Evolutionary conservation across 2,888 invertebrate species (phyloP), one percentile per base, ranked within the genome.

Genomic region (Hyalella azteca): DNA sequence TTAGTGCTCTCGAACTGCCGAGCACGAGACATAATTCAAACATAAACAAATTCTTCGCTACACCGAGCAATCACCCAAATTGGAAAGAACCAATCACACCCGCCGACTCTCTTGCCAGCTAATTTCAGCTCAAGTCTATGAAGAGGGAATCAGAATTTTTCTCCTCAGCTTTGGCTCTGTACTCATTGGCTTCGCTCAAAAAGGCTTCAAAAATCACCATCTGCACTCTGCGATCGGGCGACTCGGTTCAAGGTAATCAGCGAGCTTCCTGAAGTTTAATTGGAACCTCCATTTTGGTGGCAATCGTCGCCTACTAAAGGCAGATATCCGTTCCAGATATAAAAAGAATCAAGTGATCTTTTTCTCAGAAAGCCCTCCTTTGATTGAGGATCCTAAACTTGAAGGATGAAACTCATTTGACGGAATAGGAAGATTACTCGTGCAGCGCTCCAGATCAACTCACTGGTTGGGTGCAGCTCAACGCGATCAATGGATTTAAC

Each of bases 251-350:
- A 36, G 66, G 66, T 36, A 66, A 66, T 66, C 66, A 66, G 22
- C 32, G 36, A 36, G 36, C 66, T 66, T 36, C 66, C 66, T 66
- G 36, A 66, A 66, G 66, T 66, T 66, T 66, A 66, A 66, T 66
- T 66, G 66, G 66, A 29, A 66, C 36, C 66, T 66, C 29, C 66
- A 36, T 36, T 66, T 66, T 66, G 66, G 66, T 66, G 66, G 66
- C 66, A 66, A 66, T 66, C 66, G 66, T 39, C 66, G 22, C 66
- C 66, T 66, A 32, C 66, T 66, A 66, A 66, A 66, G 66, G 36
- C 19, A 36, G 66, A 66, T 66, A 66, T 66, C 66, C 22, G 29
- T 1, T 22, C 66, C 39, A 66, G 36, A 66, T 66, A 66, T 66
- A 66, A 36, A 66, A 66, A 66, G 66, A 66, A 29, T 66, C 36